Conservation (phyloP, 2,113 vertebrate species). For the Sakesphorus luctuosus region DNA sequence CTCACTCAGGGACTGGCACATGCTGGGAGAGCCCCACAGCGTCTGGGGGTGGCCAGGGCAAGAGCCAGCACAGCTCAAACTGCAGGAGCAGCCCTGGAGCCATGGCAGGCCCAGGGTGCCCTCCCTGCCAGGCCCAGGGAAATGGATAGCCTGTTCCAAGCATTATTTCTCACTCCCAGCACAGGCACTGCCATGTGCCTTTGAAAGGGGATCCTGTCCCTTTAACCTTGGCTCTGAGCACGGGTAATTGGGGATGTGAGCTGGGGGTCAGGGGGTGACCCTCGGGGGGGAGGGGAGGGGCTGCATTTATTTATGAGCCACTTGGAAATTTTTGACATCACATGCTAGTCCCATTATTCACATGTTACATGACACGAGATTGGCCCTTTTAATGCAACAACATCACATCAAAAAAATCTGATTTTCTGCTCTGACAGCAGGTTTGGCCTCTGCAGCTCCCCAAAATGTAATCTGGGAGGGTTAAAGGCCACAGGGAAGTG, state of each 20-base stretch:
- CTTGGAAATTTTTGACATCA: slow-evolving; percentile 79
- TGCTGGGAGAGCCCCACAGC: neutral
- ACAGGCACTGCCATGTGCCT: slow-evolving; percentile 73
- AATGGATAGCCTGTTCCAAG: slow-evolving; percentile 68
- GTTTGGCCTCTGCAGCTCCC: slow-evolving; percentile 35
- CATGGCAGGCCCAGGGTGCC: neutral
- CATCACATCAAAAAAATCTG: slow-evolving; percentile 70
- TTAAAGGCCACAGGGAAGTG: slow-evolving; percentile 59
- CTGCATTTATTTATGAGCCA: slow-evolving; percentile 79
- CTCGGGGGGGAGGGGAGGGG: slow-evolving; percentile 70
- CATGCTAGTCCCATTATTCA: slow-evolving; percentile 78
- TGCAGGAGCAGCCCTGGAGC: neutral
- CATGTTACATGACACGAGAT: slow-evolving; percentile 76
- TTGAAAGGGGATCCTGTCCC: slow-evolving; percentile 81
- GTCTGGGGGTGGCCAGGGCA: accelerated
- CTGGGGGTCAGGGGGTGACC: slow-evolving; percentile 69
- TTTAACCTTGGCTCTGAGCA: slow-evolving; percentile 78
- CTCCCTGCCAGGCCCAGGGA: slow-evolving; percentile 18
- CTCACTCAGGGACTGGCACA: neutral
- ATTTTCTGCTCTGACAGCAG: slow-evolving; percentile 74
- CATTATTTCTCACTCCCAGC: slow-evolving; percentile 76
- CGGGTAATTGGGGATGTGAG: slow-evolving; percentile 77
- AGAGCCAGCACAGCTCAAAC: accelerated
- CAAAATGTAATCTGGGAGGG: slow-evolving; percentile 65
- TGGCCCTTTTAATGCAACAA: slow-evolving; percentile 78